Conservation (phyloP, 1,140 invertebrate species). For the Lanistes nyassanus region DNA sequence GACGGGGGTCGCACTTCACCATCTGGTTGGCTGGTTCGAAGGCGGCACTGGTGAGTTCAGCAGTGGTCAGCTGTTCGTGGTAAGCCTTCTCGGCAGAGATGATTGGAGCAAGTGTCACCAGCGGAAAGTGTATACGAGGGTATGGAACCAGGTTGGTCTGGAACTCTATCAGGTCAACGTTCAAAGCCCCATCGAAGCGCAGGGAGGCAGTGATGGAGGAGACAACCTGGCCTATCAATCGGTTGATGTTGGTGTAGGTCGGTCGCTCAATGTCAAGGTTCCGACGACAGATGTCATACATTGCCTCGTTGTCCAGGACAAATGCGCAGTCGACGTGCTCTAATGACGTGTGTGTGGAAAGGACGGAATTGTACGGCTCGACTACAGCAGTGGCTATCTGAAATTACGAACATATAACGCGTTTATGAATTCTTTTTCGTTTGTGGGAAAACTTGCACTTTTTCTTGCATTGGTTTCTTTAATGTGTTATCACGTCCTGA, state of each 20-base stretch:
- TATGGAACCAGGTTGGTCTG: slow-evolving; percentile 74
- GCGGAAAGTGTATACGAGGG: slow-evolving; percentile 59
- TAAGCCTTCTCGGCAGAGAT: slow-evolving; percentile 50
- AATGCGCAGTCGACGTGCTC: slow-evolving; percentile 68
- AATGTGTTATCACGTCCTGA: no score
- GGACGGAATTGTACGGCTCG: slow-evolving; percentile 67
- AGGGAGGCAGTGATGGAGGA: slow-evolving; percentile 72
- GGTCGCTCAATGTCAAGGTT: slow-evolving; percentile 79
- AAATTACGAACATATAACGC: no score
- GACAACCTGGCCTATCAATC: slow-evolving; percentile 59
- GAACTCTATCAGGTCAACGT: slow-evolving; percentile 77
- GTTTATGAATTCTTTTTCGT: no score
- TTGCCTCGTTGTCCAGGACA: slow-evolving; percentile 88
- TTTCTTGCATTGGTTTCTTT: no score
- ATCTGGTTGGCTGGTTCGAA: slow-evolving; percentile 88
- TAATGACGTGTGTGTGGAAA: slow-evolving; percentile 67
- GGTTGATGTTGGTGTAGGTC: no score
- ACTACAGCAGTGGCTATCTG: slow-evolving; percentile 66
- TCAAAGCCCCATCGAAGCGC: slow-evolving; percentile 78
- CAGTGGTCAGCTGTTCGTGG: slow-evolving; percentile 67
- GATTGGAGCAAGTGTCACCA: slow-evolving; percentile 55
- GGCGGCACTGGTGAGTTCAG: slow-evolving; percentile 67
- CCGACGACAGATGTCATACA: slow-evolving; percentile 89
- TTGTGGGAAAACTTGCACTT: no score
- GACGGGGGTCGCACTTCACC: slow-evolving; percentile 70